Evolutionary conservation across 2,113 vertebrate species (phyloP).

Genomic region (Melanotaenia duboulayi): DNA sequence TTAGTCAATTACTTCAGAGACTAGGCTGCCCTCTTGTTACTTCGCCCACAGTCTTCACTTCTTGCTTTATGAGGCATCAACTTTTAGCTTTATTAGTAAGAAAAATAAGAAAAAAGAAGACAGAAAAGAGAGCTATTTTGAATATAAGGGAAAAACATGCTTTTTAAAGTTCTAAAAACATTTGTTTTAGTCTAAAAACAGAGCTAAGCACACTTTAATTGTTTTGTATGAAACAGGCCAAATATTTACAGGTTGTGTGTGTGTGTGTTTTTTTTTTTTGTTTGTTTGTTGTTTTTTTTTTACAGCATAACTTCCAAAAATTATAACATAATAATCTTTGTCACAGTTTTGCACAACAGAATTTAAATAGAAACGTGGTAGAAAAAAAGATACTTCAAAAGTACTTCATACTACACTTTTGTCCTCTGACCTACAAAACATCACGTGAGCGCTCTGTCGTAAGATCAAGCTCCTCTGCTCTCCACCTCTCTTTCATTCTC

Average conservation of each 20-base stretch:
- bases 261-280: too few species aligned
- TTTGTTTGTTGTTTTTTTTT: too few species aligned
- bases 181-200: too few species aligned
- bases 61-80: constrained; percentile 51
- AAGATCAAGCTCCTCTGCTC: constrained; percentile 53
- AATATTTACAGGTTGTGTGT: too few species aligned
- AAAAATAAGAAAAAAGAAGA: constrained; percentile 8
- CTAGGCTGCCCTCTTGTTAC: constrained; percentile 88
- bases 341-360: too few species aligned
- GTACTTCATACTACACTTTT: background rate
- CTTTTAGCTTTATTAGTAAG: constrained; percentile 58
- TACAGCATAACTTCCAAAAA: too few species aligned
- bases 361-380: background rate
- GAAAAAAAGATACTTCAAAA: background rate
- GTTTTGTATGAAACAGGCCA: too few species aligned
- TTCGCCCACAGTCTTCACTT: constrained; percentile 78
- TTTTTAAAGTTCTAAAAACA: too few species aligned
- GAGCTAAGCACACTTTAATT: too few species aligned
- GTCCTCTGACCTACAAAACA: constrained; percentile 47
- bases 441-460: constrained; percentile 28
- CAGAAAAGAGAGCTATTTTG: background rate
- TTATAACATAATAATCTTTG: too few species aligned
- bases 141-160: background rate
- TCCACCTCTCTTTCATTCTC: constrained; percentile 49
- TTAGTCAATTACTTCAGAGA: constrained; percentile 99